A percentile compares a stretch with the other conserved stretches of the same genome.
Evolutionary conservation across 2,797 vertebrate species (phyloP).

Genomic region (Podargus strigoides): DNA sequence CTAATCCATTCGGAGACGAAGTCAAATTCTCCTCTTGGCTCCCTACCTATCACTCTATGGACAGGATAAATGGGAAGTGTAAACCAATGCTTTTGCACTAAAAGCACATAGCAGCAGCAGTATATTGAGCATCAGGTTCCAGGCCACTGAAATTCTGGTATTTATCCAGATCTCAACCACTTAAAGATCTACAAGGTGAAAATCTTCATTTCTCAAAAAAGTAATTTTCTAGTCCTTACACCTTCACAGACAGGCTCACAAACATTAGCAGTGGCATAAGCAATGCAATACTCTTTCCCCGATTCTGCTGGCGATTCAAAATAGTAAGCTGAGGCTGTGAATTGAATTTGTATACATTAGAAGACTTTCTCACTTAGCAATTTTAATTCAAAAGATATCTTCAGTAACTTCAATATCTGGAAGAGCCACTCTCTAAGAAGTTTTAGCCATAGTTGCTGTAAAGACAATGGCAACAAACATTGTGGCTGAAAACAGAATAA

Average conservation of each 20-base stretch:
- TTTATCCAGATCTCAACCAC: neutral
- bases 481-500: fast-evolving
- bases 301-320: neutral
- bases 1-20: neutral
- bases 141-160: neutral
- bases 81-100: neutral
- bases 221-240: neutral
- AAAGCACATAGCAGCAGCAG: neutral
- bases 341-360: neutral
- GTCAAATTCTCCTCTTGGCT: neutral
- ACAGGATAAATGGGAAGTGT: neutral
- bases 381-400: neutral
- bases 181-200: neutral
- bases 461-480: neutral
- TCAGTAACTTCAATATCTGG: neutral
- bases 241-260: neutral
- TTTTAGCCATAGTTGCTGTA: neutral
- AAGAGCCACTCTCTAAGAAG: neutral
- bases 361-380: neutral
- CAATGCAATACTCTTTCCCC: neutral
- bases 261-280: neutral
- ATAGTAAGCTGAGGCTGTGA: neutral
- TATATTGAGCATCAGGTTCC: neutral
- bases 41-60: neutral
- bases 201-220: neutral